Conservation (phyloP, 2,113 vertebrate species). For the Acrocephalus kingi region DNA sequence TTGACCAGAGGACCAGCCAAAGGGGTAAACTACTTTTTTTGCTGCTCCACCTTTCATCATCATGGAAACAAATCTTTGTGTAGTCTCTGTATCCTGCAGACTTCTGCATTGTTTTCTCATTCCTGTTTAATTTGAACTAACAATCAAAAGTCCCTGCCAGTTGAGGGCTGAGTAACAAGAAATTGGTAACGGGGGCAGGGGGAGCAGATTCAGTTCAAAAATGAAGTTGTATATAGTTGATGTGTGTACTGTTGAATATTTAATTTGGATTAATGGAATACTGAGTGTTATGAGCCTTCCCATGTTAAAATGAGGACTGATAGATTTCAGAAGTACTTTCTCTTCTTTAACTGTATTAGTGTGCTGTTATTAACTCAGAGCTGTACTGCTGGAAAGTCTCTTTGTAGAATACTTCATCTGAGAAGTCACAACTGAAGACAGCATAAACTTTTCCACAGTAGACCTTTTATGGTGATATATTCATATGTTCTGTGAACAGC, state of each 20-base stretch:
- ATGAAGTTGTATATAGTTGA: neutral
- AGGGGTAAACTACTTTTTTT: neutral
- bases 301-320: neutral
- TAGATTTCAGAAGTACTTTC: neutral
- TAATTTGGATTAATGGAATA: neutral
- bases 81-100: neutral
- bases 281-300: neutral
- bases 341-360: neutral
- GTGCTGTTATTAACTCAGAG: neutral
- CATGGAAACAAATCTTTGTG: neutral
- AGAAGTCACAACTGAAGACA: neutral
- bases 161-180: neutral
- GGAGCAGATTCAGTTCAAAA: neutral
- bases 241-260: neutral
- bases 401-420: neutral
- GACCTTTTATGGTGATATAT: neutral
- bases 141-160: neutral
- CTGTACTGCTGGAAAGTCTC: neutral
- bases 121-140: neutral
- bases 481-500: slow-evolving; percentile 34
- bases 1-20: slow-evolving; percentile 24
- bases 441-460: neutral
- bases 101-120: neutral
- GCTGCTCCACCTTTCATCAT: neutral
- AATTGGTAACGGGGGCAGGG: rapidly evolving